Base-by-base conservation (phyloP, 2,113 vertebrate genomes). In the Serilophus lunatus region DNA sequence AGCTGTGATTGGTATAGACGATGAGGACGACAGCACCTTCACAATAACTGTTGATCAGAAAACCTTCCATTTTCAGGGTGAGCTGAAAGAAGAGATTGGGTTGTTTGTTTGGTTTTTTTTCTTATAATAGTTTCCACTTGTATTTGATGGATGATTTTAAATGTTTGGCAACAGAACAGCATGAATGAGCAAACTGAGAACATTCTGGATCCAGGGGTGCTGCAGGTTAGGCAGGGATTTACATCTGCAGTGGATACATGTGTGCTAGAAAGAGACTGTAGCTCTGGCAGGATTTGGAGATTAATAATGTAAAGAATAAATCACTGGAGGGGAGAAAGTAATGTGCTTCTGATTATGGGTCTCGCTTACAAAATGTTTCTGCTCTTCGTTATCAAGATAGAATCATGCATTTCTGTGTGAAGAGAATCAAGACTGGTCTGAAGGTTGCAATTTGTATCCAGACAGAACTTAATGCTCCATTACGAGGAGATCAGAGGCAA, bases 41-140 rank as follows among this genome's bases (percentile, higher is more conserved):
- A 99, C 99, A 97, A 99, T 99, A 98, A 99, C 99, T 96, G 99
- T 99, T 98, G 99, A 99, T 98, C 99, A 99, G 98, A 99, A 99
- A 99, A 99, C 99, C 98, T 99, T 99, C 98, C 99, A 99, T 99
- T 99, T 99, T 97, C 99, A 99, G 99, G 99, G 99, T 99, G 98
- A 99, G 99, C 96, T 95, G 94, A 97, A 92, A 95, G 92, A 87
- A 97, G 97, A 97, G 97, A 94, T 97, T 97, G 72, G 90, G n/a
- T n/a, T 42, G 40, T 42, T 42, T 42, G 40, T 42, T 42, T 42
- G 13, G 16, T 60, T 61, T 64, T 94, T 94, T 83, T 94, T 93
- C 96, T 97, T 97, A 74, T 97, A 90, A 92, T 93, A 93, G 94
- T 95, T 95, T 83, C 90, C 88, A 87, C 95, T 96, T 90, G 82